These are phyloP conservation scores for Eriosoma lanigerum DNA, from an alignment of 1,140 invertebrate species.

Conservation along the genomic window DNA sequence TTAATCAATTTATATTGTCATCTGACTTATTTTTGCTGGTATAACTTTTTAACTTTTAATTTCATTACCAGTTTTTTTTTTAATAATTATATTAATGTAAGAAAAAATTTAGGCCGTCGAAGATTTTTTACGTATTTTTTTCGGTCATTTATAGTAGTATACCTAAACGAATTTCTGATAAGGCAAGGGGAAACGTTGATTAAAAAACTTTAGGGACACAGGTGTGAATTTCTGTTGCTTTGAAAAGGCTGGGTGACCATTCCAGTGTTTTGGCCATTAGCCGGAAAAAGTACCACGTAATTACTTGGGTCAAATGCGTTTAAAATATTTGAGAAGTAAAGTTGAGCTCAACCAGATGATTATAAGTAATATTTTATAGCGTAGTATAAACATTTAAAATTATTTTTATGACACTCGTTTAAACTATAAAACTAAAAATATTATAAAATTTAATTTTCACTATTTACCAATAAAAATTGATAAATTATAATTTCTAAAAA, in stretches of 20 bases:
- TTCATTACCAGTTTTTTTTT: too few species aligned
- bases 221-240: slow-evolving; percentile 15
- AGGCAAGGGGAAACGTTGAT: background rate
- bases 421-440: background rate
- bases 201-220: slow-evolving; percentile 29
- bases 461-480: too few species aligned
- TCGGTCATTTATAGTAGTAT: background rate
- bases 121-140: too few species aligned
- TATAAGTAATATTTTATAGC: slow-evolving; percentile 18
- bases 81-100: too few species aligned
- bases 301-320: slow-evolving; percentile 30
- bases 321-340: slow-evolving; percentile 9
- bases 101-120: too few species aligned
- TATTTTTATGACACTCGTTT: background rate
- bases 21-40: too few species aligned
- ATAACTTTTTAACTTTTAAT: too few species aligned
- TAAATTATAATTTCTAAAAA: too few species aligned
- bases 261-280: slow-evolving; percentile 16
- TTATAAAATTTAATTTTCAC: too few species aligned
- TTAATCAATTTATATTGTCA: too few species aligned
- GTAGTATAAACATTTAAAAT: slow-evolving; percentile 16
- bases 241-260: slow-evolving; percentile 15
- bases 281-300: slow-evolving; percentile 41
- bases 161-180: slow-evolving; percentile 1
- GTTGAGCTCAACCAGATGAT: slow-evolving; percentile 14